Percentiles rank a stretch among this genome's conserved stretches.
These are phyloP conservation scores for Pardalotus punctatus DNA, from an alignment of 2,113 vertebrate species.

Conservation along the genomic window DNA sequence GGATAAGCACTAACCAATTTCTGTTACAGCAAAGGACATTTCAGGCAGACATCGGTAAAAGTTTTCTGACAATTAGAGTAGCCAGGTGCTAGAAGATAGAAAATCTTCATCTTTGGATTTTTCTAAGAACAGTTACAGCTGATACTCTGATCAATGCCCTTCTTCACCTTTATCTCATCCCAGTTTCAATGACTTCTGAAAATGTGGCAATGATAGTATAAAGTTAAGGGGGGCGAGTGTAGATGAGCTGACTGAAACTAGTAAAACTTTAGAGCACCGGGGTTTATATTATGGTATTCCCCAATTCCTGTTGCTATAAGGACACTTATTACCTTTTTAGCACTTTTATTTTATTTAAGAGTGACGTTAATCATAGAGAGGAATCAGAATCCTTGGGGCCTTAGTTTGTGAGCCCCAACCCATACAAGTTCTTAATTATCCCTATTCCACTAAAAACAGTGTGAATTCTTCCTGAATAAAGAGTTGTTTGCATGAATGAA, in stretches of 20 bases:
- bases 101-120: neutral
- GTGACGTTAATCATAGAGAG: neutral
- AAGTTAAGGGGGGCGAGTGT: neutral
- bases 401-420: neutral
- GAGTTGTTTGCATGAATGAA: neutral
- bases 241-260: neutral
- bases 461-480: neutral
- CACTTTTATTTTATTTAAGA: neutral
- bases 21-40: neutral
- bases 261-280: neutral
- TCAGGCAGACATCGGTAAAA: neutral
- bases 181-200: neutral
- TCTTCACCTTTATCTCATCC: neutral
- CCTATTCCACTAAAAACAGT: neutral
- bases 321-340: neutral
- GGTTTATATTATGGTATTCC: neutral
- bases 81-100: neutral
- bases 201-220: neutral
- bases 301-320: neutral
- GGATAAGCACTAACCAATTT: neutral
- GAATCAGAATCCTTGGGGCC: neutral
- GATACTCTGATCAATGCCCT: neutral
- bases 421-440: neutral
- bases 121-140: neutral
- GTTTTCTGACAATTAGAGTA: neutral